Evolutionary conservation across 2,888 invertebrate genomes (phyloP).

Genomic region (Ectemnius continuus): DNA sequence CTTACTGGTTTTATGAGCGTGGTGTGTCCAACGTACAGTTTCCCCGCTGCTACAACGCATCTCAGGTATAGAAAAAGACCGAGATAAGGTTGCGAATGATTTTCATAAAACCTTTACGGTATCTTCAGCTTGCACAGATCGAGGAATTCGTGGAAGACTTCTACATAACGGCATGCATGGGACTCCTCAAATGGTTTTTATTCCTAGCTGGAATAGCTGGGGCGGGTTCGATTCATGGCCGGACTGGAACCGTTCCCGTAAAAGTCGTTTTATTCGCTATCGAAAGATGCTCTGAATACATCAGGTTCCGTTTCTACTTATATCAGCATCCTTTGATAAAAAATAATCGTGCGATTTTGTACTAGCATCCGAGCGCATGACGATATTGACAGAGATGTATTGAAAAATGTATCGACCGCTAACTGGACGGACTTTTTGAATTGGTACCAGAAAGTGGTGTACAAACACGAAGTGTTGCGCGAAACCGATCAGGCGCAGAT

Average conservation of each 20-base stretch:
- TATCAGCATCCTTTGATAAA: background rate
- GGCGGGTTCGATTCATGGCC: slow-evolving; percentile 36
- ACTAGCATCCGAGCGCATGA: slow-evolving; percentile 46
- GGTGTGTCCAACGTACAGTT: slow-evolving; percentile 55
- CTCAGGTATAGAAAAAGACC: slow-evolving; percentile 34
- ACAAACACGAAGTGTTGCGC: slow-evolving; percentile 33
- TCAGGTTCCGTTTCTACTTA: slow-evolving; percentile 42
- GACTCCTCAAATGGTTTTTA: slow-evolving; percentile 55
- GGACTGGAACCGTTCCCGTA: slow-evolving; percentile 46
- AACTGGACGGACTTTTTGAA: slow-evolving; percentile 48
- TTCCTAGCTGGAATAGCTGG: slow-evolving; percentile 40
- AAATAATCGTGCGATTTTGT: background rate
- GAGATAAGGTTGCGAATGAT: too few relatives aligned
- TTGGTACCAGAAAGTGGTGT: slow-evolving; percentile 46
- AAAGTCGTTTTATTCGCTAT: slow-evolving; percentile 48
- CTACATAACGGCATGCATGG: slow-evolving; percentile 54
- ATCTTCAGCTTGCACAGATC: slow-evolving; percentile 38
- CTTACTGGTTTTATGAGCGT: slow-evolving; percentile 50
- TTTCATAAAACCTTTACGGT: background rate
- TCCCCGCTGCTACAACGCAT: slow-evolving; percentile 57
- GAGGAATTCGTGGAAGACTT: slow-evolving; percentile 53
- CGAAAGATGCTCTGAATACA: slow-evolving; percentile 51
- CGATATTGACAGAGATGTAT: slow-evolving; percentile 46
- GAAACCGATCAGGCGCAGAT: slow-evolving; percentile 39
- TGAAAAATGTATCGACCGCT: slow-evolving; percentile 12